Base-by-base conservation (phyloP, 2,888 invertebrate species). In the Agrotis clavis region DNA sequence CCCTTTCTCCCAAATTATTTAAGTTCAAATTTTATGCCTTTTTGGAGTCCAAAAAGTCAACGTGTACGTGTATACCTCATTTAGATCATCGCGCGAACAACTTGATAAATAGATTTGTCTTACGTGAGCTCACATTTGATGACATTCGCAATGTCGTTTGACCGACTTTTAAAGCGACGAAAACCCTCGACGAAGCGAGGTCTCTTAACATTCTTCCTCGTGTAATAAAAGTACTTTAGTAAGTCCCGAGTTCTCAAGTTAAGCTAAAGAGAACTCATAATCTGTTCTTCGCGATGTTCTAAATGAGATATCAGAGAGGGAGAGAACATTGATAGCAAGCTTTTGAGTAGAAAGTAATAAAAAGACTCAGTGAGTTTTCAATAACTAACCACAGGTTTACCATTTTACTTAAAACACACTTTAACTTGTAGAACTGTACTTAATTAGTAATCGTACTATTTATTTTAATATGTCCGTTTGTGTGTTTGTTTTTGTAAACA, bases 301-400 rank as follows among this genome's bases (percentile, higher is more conserved):
- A 71, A 71, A 72, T 57, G 71, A 71, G 63, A 11, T 47, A 13
- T 47, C 9, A 14, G 30, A 16, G n/a, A 2, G 21, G n/a, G 18
- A 16, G 0, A 14, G 1, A 30, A 71, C 56, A 72, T 70, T 70
- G 1, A 63, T 45, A 72, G 62, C 62, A 70, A 72, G 70, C 56
- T 41, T 68, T 45, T 19, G 7, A n/a, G n/a, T 57, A 35, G 13
- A 35, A 30, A 0, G 45, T 47, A 41, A 56, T 18, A 5, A 67
- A 67, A 25, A 19, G 19, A 50, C 45, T 45, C 14, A 68, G 57
- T 30, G 50, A 51, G 41, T 45, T 57, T 57, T 63, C 21, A 30
- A 4, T 16, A 25, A 18, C 7, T 11, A 11, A 18, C 5, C 1
- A 30, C 11, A 41, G 11, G 41, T 41, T 41, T 11, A 41, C 41